A percentile compares a stretch with the other conserved stretches of the same genome.
phyloP scores from a whole-genome alignment of 1,140 invertebrate genomes.

The Anadara kagoshimensis region DNA sequence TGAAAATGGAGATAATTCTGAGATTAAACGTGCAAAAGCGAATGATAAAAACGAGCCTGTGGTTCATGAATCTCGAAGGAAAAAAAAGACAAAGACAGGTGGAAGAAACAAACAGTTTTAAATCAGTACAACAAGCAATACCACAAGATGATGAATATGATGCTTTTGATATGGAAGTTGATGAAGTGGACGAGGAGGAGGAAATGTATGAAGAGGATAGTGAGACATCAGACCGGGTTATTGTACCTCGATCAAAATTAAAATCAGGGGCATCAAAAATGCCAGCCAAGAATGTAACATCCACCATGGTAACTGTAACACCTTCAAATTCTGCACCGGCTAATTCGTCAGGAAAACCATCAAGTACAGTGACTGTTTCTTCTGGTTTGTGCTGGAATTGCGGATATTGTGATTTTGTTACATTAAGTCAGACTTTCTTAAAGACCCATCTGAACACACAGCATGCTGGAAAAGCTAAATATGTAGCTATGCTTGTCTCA shows the following conservation, averaged over 20 bases:
- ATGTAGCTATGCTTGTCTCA: conserved; percentile 61
- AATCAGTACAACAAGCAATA: background rate
- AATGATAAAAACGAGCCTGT: background rate
- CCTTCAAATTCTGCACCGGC: background rate
- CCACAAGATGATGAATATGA: conserved; percentile 47
- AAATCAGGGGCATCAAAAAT: conserved; percentile 6
- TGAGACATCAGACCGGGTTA: conserved; percentile 25
- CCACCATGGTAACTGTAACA: background rate
- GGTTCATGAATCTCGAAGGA: conserved; percentile 6
- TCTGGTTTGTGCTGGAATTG: conserved; percentile 66
- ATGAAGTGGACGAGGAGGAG: conserved; percentile 48
- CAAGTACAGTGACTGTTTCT: conserved; percentile 37
- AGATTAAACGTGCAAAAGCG: too few species aligned
- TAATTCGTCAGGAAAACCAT: background rate
- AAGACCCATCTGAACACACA: conserved; percentile 59
- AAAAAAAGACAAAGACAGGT: conserved; percentile 22
- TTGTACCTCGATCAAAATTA: conserved; percentile 14
- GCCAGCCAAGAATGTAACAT: background rate
- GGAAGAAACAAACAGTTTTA: conserved; percentile 3
- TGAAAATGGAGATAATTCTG: background rate
- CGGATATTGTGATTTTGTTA: conserved; percentile 66
- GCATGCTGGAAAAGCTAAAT: conserved; percentile 59
- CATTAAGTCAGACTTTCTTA: conserved; percentile 57
- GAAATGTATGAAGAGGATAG: conserved; percentile 14
- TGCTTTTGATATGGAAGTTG: conserved; percentile 57